phyloP scores from a whole-genome alignment of 37 sponge, comb jelly and placozoan species.

The Oscarella lobularis region DNA sequence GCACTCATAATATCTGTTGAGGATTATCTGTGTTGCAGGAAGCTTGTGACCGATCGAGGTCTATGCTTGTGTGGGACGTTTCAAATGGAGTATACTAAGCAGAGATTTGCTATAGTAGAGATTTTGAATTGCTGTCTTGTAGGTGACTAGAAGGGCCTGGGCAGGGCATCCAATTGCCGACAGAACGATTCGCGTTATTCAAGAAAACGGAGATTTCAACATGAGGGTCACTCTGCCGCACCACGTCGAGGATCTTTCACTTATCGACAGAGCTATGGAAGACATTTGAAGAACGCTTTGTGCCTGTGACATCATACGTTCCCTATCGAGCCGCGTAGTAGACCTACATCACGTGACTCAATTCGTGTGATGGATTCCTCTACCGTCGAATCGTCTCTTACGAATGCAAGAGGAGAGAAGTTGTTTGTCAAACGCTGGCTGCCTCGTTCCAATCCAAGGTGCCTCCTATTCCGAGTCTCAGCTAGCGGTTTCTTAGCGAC shows the following conservation, averaged over 20 bases:
- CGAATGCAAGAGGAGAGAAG: neutral
- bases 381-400: too few species aligned
- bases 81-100: conserved; percentile 66
- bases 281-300: too few species aligned
- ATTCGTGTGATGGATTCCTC: too few species aligned
- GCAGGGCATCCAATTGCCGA: conserved; percentile 75
- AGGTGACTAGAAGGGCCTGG: conserved; percentile 84
- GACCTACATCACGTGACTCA: too few species aligned
- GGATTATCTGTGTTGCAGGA: conserved; percentile 25
- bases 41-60: conserved; percentile 52
- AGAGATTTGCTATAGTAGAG: neutral
- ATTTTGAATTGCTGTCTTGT: conserved; percentile 1
- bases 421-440: neutral
- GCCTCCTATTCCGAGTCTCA: neutral
- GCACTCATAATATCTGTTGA: neutral
- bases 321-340: too few species aligned
- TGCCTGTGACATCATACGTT: too few species aligned
- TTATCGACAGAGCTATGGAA: conserved; percentile 44
- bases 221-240: conserved; percentile 50
- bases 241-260: conserved; percentile 25
- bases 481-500: neutral
- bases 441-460: neutral
- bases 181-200: conserved; percentile 29
- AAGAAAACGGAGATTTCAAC: too few species aligned
- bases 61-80: conserved; percentile 93